Evolutionary conservation across 1,140 invertebrate genomes (phyloP), one percentile per base, ranked within the genome.

Genomic region (Trypoxylus dichotomus): DNA sequence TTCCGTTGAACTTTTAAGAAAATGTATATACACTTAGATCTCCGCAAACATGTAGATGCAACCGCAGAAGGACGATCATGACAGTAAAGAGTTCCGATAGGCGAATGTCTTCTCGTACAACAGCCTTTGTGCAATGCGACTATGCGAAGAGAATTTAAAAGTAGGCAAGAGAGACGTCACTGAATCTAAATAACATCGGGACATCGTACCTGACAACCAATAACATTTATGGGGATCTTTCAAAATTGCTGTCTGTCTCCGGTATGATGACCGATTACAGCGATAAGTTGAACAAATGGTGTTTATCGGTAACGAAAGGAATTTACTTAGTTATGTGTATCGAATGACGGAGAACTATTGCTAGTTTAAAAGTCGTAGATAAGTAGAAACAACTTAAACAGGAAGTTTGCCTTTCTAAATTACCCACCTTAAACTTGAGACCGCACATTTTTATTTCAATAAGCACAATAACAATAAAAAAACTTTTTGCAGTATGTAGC

Each of bases 91-190:
- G 19, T 68, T 24, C 24, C 60, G 24, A 21, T 68, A 25, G 24
- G 60, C 60, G 60, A 68, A 68, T 68, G 60, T 68, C 19, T 54
- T 19, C 60, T 68, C 60, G 60, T 68, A 63, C 60, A 24, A 47
- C 43, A 54, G 47, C 47, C 60, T 68, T 68, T 68, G 60, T 68
- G 60, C 60, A 68, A 68, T 68, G 60, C 27, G 60, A 13, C 60
- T 29, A 29, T 29, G 60, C 24, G 60, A 27, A 24, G 13, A 27
- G 60, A 68, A 68, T 68, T 25, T 68, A 27, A 27, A 68, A 68
- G 21, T 25, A 13, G 13, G 24, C 11, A 25, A 68, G 27, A 68
- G 60, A 29, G 21, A 68, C 24, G 24, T 29, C 21, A 27, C 60
- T 68, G 27, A 68, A 29, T 68, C 60, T 68, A 68, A 68, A 68